Evolutionary conservation across 2,888 invertebrate species (phyloP).

Genomic region (Gymnoscelis rufifasciata): DNA sequence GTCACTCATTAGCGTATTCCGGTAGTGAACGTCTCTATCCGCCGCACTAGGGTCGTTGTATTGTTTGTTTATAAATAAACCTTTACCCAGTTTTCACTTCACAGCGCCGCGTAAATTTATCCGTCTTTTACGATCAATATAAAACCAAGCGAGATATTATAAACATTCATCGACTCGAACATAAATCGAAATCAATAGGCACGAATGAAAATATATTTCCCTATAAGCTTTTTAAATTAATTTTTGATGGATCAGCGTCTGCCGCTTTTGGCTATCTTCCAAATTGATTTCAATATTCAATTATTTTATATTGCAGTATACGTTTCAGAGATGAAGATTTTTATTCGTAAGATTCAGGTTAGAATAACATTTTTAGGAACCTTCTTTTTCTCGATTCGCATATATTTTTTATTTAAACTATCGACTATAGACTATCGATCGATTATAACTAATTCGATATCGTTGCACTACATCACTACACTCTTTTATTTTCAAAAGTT

Average conservation of each 20-base stretch:
- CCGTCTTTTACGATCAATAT: not conserved
- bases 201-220: constrained; percentile 2
- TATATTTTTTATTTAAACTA: too few relatives aligned
- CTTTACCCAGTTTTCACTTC: constrained; percentile 16
- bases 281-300: constrained; percentile 23
- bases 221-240: constrained; percentile 10
- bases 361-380: too few relatives aligned
- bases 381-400: constrained; percentile 29
- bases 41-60: constrained; percentile 54
- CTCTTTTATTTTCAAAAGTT: constrained; percentile 26
- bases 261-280: constrained; percentile 19
- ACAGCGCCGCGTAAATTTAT: not conserved
- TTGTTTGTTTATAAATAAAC: constrained; percentile 51
- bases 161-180: too few relatives aligned
- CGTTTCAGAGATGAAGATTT: constrained; percentile 18
- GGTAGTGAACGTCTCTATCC: constrained; percentile 52
- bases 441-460: constrained; percentile 18
- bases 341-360: constrained; percentile 6
- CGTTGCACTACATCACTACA: constrained; percentile 28
- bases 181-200: too few relatives aligned
- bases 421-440: constrained; percentile 21
- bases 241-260: constrained; percentile 15
- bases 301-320: constrained; percentile 22
- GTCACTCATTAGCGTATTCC: constrained; percentile 54
- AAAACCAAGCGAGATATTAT: not conserved